Evolutionary conservation across 2,888 invertebrate species (phyloP).

Genomic region (Therioaphis trifolii): DNA sequence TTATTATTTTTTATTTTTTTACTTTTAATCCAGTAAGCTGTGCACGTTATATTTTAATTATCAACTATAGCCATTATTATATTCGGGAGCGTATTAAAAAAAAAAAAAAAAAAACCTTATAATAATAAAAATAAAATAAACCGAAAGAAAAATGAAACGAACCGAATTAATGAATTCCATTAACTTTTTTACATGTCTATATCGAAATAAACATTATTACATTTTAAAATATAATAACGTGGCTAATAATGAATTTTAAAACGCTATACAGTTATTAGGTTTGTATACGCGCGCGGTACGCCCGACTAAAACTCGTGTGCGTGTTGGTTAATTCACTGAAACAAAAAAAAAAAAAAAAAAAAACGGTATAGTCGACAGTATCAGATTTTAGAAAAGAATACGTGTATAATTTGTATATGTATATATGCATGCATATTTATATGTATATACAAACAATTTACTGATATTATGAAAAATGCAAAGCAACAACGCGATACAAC

Average conservation of each 20-base stretch:
- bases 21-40: no score
- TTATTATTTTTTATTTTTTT: background rate
- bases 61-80: background rate
- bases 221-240: slow-evolving; percentile 30
- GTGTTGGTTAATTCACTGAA: slow-evolving; percentile 38
- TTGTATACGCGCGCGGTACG: no score
- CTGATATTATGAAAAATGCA: slow-evolving; percentile 10
- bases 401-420: slow-evolving; percentile 4
- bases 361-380: slow-evolving; percentile 2
- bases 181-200: slow-evolving; percentile 50
- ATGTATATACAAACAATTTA: background rate
- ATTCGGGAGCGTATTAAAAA: slow-evolving; percentile 7
- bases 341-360: background rate
- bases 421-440: no score
- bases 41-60: slow-evolving; percentile 51
- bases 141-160: background rate
- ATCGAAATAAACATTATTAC: slow-evolving; percentile 50
- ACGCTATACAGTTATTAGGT: slow-evolving; percentile 16
- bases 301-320: slow-evolving; percentile 34
- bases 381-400: slow-evolving; percentile 48
- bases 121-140: background rate
- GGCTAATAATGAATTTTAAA: slow-evolving; percentile 47
- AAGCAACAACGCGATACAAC: background rate
- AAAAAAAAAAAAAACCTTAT: slow-evolving; percentile 6
- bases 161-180: slow-evolving; percentile 54